A percentile compares a stretch with the other conserved stretches of the same genome.
Conservation (phyloP, 2,113 vertebrate species). For the Rhadina sibilatrix region DNA sequence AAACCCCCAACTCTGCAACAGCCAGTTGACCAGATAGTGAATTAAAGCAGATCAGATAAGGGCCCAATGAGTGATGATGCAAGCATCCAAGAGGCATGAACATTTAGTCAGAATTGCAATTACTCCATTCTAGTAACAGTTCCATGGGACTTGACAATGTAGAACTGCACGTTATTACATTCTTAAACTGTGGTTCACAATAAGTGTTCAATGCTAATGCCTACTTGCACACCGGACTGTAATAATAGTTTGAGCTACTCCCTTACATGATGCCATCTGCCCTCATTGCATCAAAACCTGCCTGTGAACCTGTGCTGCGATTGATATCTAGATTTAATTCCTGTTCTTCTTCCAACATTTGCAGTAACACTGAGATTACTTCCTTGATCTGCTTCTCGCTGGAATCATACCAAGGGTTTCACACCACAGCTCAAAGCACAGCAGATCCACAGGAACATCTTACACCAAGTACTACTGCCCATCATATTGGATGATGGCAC, state of each 20-base stretch:
- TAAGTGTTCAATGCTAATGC: not conserved
- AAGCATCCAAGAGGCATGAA: not conserved
- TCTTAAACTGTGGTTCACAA: not conserved
- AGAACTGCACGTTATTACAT: not conserved
- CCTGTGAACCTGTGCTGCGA: not conserved
- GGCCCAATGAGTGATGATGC: not conserved
- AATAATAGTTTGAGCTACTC: not conserved
- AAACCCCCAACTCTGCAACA: not conserved
- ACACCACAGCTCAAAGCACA: not conserved
- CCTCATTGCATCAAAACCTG: not conserved
- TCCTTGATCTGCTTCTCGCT: not conserved
- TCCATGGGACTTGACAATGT: not conserved
- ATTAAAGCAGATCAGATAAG: not conserved
- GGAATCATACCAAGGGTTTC: not conserved
- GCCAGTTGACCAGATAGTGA: not conserved
- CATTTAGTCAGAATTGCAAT: rapidly evolving
- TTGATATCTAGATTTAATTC: not conserved
- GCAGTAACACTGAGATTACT: not conserved
- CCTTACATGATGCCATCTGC: not conserved
- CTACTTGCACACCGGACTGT: not conserved
- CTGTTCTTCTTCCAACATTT: not conserved
- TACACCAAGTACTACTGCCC: not conserved
- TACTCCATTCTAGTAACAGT: not conserved
- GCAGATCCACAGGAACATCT: not conserved
- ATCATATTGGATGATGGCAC: not conserved